Evolutionary conservation across 2,113 vertebrate genomes (phyloP), one percentile per base, ranked within the genome.

Genomic region (Pseudorasbora parva): DNA sequence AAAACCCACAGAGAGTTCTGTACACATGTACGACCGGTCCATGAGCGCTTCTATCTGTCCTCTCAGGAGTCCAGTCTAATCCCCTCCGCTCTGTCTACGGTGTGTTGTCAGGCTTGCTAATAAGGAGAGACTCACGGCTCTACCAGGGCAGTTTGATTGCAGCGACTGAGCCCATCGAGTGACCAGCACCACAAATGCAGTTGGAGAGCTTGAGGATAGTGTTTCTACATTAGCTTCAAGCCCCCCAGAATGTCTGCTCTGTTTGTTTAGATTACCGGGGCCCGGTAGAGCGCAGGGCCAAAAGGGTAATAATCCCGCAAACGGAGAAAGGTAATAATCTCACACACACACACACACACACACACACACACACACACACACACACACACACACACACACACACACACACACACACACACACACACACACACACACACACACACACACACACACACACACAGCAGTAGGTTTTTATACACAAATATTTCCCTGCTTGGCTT

Each of bases 141-240:
- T 64, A 45, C 59, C 0, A 8, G 57, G 78, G 59, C 25, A 66
- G 77, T 51, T 30, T 47, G 78, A 49, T 49, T 37, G 45, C 25
- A 14, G 11, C 33, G 60, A 7, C 78, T 69, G 78, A 81, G 62
- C 25, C 62, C 2, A 19, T 17, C 2, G 57, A 78, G 54, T 33
- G n/a, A 12, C 21, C n/a, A 4, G 57, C 78, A 69, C 17, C 8
- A 2, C n/a, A 25, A 7, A 78, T 51, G 45, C 11, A 4, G 5
- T 17, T 47, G 17, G 47, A 69, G 25, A 69, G 62, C 60, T 11
- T 10, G 21, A 68, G 78, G 59, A 81, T 68, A 81, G 62, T 81
- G 78, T 81, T 81, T 81, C 78, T 81, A 68, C 62, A 81, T 68
- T 54, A 81, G 78, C 62, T 78, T 68, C 33, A 68, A 33, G 47